Evolutionary conservation across 2,888 invertebrate genomes (phyloP), one percentile per base, ranked within the genome.

Genomic region (Dysmachus trigonus): DNA sequence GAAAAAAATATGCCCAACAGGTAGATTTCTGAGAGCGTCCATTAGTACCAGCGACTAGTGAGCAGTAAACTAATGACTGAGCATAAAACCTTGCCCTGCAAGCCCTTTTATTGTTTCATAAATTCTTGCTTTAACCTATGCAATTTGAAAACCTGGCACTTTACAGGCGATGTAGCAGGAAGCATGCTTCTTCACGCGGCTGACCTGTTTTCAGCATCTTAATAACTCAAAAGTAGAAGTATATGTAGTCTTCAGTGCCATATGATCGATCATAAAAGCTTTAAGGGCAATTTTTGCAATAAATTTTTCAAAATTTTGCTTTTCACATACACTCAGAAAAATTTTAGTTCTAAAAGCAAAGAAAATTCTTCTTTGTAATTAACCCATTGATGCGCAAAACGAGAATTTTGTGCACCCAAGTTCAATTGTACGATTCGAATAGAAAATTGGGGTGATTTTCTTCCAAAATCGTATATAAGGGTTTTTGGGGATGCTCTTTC

Each of bases 51-150:
- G 73, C 73, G 62, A 62, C 62, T 62, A 62, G 62, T 10, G 5
- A 76, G 76, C 76, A 38, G 10, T 76, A 76, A 76, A 76, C 76
- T 76, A 76, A 76, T 76, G 38, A 76, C 51, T 5, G 30, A n/a
- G 18, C n/a, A 79, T 30, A 27, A 51, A 79, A 51, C 33, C 73
- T 8, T 73, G n/a, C 35, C 73, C 35, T 31, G 33, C 33, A 73
- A 33, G n/a, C 73, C 13, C 31, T 73, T 73, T 73, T 73, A 73
- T 73, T 73, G 73, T 33, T 73, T 33, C 31, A 73, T 73, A 73
- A 73, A 73, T 73, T 73, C 35, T 73, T 73, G 73, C 8, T 73
- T 35, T n/a, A 73, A 31, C 35, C 33, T 33, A 33, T 31, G 27
- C 73, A 73, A 33, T 33, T n/a, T 33, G 31, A 35, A 73, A 73